These are phyloP conservation scores for Planiliza haematocheilus DNA, from an alignment of 2,113 vertebrate genomes.

Conservation along the genomic window DNA sequence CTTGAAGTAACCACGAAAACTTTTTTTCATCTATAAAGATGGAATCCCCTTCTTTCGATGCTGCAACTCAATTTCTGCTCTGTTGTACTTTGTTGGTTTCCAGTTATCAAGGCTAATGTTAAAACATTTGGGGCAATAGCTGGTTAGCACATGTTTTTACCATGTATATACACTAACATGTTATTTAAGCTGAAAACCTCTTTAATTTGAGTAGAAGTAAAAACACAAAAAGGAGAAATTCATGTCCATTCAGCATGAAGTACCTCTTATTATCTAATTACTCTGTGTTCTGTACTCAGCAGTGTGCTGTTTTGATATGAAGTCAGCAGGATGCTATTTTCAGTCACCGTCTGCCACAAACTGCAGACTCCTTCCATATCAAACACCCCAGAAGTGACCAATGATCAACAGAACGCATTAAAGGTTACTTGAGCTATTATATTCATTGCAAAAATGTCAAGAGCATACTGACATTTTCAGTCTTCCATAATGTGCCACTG, in stretches of 20 bases:
- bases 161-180: no score
- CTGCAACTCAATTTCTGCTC: no score
- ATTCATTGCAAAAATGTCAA: constrained; percentile 7
- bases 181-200: no score
- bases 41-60: no score
- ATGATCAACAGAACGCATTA: not conserved
- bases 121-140: no score
- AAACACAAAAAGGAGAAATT: not conserved
- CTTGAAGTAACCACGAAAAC: no score
- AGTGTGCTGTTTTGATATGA: not conserved
- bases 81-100: no score
- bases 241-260: not conserved
- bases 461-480: not conserved
- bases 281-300: no score
- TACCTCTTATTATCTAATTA: not conserved
- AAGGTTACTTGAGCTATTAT: constrained; percentile 20
- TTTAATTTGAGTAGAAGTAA: no score
- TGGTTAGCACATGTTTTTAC: no score
- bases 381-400: not conserved
- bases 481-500: not conserved
- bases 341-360: not conserved
- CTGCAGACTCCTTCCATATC: not conserved
- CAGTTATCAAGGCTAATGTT: no score
- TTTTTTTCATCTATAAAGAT: no score
- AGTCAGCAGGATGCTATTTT: not conserved